These are phyloP conservation scores for Xenopus borealis DNA, from an alignment of 2,113 vertebrate genomes.

Conservation along the genomic window DNA sequence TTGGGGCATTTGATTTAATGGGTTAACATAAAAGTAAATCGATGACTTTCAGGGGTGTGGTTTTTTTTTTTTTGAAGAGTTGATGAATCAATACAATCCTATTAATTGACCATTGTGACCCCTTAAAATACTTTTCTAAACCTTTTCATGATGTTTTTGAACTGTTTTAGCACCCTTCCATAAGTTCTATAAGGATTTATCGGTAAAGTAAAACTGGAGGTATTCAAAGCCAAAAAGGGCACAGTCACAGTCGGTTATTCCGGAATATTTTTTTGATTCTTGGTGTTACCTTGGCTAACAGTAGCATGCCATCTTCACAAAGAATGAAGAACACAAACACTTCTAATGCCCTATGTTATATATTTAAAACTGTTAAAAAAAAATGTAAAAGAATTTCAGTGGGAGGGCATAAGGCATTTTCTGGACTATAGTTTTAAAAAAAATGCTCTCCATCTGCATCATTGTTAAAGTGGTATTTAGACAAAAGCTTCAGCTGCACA, in stretches of 20 bases:
- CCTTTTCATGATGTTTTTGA: no score
- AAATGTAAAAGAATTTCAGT: conserved; percentile 29
- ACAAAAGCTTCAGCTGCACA: conserved; percentile 40
- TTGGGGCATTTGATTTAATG: no score
- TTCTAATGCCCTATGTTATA: conserved; percentile 28
- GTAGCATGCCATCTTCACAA: not conserved
- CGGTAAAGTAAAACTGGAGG: no score
- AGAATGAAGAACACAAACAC: conserved; percentile 10
- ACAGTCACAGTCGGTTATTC: not conserved
- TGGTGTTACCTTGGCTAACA: not conserved
- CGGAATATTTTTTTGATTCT: not conserved
- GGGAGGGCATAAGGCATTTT: conserved; percentile 31
- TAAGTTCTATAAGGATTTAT: no score
- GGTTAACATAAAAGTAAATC: no score
- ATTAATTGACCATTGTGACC: no score
- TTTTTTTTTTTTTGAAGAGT: no score
- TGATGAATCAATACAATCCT: no score
- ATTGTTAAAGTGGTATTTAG: conserved; percentile 39
- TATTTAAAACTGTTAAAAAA: conserved; percentile 26
- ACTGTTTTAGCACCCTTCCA: no score
- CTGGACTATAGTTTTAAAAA: conserved; percentile 23
- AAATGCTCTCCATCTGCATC: conserved; percentile 11
- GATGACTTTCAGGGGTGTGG: no score
- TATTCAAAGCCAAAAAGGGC: no score
- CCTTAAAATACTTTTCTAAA: no score